Evolutionary conservation across 1,140 invertebrate species (phyloP), one percentile per base, ranked within the genome.

Genomic region (Rhyzopertha dominica): DNA sequence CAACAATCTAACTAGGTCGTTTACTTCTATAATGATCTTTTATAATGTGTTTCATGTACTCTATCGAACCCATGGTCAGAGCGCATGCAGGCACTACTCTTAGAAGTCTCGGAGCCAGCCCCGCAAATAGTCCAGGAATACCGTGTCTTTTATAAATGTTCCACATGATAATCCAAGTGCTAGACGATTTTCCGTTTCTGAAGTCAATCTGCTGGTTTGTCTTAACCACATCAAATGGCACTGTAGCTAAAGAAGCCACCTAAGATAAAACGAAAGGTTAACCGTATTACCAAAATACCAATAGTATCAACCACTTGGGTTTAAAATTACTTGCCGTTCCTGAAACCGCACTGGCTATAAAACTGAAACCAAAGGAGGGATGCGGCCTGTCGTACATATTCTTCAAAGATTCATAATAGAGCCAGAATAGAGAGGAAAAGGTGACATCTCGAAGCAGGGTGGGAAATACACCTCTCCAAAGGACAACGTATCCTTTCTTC

Each of bases 191-290:
- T n/a, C n/a, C n/a, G 29, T 58, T 48, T 19, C 95, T 95, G 59
- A 99, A 79, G 72, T 97, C 92, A 60, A 99, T 96, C 77, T 99
- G 96, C 59, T 88, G 82, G 63, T 96, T 87, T 5, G 96, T 99
- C 77, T 99, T 99, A 0, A 98, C 86, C 4, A 99, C 95, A 74
- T 99, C 96, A 75, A 99, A 98, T 19, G 96, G 96, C 46, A 94
- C 77, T 1, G 96, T 99, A 1, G 94, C 49, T 16, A 88, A 73
- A 14, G 90, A 90, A 30, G 95, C 93, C 56, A 95, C 65, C 90
- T 95, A 63, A 22, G 74, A 73, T n/a, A n/a, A n/a, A n/a, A n/a
- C n/a, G n/a, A n/a, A n/a, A n/a, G n/a, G n/a, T n/a, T n/a, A n/a
- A n/a, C n/a, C n/a, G n/a, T n/a, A n/a, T n/a, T n/a, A n/a, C n/a